Base-by-base conservation (phyloP, 2,888 invertebrate genomes). In the Schizaphis graminum region DNA sequence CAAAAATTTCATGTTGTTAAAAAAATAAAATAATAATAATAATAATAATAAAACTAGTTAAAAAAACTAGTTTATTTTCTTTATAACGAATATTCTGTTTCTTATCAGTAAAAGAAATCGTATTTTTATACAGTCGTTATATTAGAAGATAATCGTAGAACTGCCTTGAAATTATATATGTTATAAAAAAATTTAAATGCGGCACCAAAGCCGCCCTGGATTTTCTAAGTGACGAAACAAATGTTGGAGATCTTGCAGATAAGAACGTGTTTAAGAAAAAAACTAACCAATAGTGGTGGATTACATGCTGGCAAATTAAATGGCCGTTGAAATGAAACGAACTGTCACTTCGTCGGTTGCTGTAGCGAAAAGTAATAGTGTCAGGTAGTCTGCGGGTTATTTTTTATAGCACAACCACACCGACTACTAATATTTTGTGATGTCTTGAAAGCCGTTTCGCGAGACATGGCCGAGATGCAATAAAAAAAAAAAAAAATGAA, bases 21-120 rank as follows among this genome's bases (percentile, higher is more conserved):
- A 77, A 67, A 61, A 61, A 77, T 67, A 67, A 67, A n/a, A 26
- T 67, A 53, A 24, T n/a, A 57, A 56, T 61, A n/a, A n/a, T n/a
- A n/a, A 85, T 16, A 86, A 56, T 61, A 87, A 92, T 8, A 87
- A 61, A 67, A 87, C 61, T 49, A 92, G 87, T 92, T 87, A 35
- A 92, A 24, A 67, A 67, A 92, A 92, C 92, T 92, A 92, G 92
- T 92, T 92, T 92, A 44, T 91, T 92, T 88, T 92, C 67, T 49
- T 77, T 44, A 53, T 24, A n/a, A 77, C 28, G 88, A 93, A 56
- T 21, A 93, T 93, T 87, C 8, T n/a, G 85, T 91, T 41, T 87
- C 91, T 93, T 89, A 93, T 93, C 92, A 44, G 53, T 21, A 24
- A n/a, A 77, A 77, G 89, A 89, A 89, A 93, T 93, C 92, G n/a